These are phyloP conservation scores for Aphidius ervi DNA, from an alignment of 1,140 invertebrate genomes.

Conservation along the genomic window DNA sequence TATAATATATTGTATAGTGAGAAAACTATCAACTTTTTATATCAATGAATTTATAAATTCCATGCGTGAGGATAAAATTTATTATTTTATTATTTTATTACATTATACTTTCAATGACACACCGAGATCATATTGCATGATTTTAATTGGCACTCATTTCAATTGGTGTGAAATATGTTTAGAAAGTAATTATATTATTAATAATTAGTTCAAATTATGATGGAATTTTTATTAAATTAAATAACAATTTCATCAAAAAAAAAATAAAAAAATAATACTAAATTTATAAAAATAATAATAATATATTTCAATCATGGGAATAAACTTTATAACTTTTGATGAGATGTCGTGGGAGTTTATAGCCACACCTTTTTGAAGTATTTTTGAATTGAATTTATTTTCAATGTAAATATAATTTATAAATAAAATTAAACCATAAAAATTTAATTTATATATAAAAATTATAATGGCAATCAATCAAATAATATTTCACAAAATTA, in stretches of 20 bases:
- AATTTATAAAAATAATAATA: not conserved
- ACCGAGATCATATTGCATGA: not conserved
- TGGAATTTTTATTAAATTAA: slow-evolving; percentile 1
- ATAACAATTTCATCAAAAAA: not conserved
- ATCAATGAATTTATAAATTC: no score
- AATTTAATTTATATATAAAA: no score
- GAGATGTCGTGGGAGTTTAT: slow-evolving; percentile 9
- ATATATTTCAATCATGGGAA: slow-evolving; percentile 8
- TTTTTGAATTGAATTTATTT: no score
- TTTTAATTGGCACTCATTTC: not conserved
- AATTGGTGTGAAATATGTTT: not conserved
- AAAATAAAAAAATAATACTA: slow-evolving; percentile 2
- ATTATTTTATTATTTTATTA: not conserved
- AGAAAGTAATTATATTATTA: slow-evolving; percentile 7
- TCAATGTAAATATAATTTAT: no score
- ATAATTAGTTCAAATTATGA: slow-evolving; percentile 8
- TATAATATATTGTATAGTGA: no score
- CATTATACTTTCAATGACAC: slow-evolving; percentile 8
- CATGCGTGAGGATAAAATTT: no score
- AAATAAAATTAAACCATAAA: no score
- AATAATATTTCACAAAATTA: no score
- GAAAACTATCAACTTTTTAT: no score
- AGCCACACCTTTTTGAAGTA: slow-evolving; percentile 2
- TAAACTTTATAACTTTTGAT: not conserved
- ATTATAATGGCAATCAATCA: no score